These are phyloP conservation scores for Uropetala carovei DNA, from an alignment of 2,888 invertebrate genomes.

Conservation along the genomic window DNA sequence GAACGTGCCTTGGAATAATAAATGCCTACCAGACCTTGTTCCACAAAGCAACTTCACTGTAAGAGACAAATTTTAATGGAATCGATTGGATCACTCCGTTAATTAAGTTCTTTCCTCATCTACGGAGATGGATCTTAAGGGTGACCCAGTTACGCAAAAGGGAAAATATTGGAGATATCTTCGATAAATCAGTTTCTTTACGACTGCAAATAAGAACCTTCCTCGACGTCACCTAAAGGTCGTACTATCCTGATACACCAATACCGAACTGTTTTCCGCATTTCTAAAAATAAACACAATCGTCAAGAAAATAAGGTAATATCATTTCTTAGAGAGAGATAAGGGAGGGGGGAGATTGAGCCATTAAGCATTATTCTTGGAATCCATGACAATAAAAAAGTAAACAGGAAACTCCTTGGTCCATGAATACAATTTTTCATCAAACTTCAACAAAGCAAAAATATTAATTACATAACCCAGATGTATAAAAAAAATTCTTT, in stretches of 20 bases:
- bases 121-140: not conserved
- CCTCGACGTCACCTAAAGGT: not conserved
- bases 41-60: not conserved
- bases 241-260: too few species aligned
- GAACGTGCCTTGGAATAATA: too few species aligned
- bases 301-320: not conserved
- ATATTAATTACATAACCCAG: too few species aligned
- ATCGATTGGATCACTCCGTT: not conserved
- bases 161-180: not conserved
- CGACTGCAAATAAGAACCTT: not conserved
- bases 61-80: not conserved
- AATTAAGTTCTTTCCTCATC: not conserved
- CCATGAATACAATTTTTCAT: too few species aligned
- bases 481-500: too few species aligned
- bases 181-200: not conserved
- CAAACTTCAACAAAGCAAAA: too few species aligned
- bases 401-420: too few species aligned
- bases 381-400: too few species aligned
- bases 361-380: too few species aligned
- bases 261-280: too few species aligned
- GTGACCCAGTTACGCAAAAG: slow-evolving; percentile 25
- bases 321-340: not conserved
- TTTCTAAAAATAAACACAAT: not conserved
- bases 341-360: too few species aligned
- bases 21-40: too few species aligned